A percentile compares a stretch with the other conserved stretches of the same genome.
Evolutionary conservation across 2,113 vertebrate genomes (phyloP).

Genomic region (Casuarius casuarius): DNA sequence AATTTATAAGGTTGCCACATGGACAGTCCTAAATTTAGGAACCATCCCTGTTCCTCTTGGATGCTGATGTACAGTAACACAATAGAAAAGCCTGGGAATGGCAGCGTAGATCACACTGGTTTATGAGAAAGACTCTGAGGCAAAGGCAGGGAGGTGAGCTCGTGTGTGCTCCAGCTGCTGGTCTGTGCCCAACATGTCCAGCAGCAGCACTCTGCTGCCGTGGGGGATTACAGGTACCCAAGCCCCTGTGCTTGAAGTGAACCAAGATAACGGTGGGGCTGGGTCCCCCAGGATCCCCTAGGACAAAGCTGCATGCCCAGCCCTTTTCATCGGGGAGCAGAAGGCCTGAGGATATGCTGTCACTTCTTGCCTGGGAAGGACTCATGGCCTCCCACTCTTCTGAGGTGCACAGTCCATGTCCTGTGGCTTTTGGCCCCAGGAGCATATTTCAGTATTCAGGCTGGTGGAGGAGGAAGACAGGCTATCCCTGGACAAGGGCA

Average conservation of each 20-base stretch:
- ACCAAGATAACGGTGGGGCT: background rate
- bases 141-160: background rate
- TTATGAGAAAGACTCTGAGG: background rate
- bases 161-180: background rate
- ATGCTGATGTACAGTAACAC: background rate
- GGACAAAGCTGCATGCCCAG: background rate
- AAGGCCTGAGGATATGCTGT: background rate
- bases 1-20: background rate
- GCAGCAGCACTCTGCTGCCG: background rate
- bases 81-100: background rate
- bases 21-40: background rate
- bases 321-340: background rate
- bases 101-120: background rate
- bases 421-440: background rate
- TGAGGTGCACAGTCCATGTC: background rate
- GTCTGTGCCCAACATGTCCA: rapidly evolving
- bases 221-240: background rate
- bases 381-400: background rate
- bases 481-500: background rate
- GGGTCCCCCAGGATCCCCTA: rapidly evolving
- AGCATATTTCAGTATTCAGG: background rate
- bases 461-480: background rate
- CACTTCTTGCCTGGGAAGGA: background rate
- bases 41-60: background rate
- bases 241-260: background rate